Base-by-base conservation (phyloP, 2,888 invertebrate species). In the Lasioglossum zephyrum region DNA sequence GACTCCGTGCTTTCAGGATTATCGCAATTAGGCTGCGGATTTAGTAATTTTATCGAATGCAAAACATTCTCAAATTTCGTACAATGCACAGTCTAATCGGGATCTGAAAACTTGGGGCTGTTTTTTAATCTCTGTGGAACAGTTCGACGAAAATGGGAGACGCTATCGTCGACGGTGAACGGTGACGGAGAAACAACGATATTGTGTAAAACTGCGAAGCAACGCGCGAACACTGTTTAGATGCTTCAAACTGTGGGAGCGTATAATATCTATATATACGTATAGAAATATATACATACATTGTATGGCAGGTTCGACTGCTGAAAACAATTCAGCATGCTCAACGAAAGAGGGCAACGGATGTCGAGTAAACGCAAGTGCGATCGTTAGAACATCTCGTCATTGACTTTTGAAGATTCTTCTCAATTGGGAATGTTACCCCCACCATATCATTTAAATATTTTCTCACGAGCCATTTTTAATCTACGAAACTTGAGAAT, bases 231-330 rank as follows among this genome's bases (percentile, higher is more conserved):
- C 53, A 73, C 49, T 13, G 49, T 76, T 70, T 53, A 26, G 72
- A 81, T 76, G 73, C 31, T 77, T 76, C 63, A 66, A 79, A 84
- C 41, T 79, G 83, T 74, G 73, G 57, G 73, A 82, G 74, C 77
- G 77, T 66, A 39, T 53, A 69, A 81, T 78, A 85, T 79, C 47
- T 77, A 57, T 74, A 69, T 73, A 77, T 77, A 79, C 57, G 70
- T 63, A 66, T 80, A 78, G 69, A 82, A 72, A 85, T 85, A 72
- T 79, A 78, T 84, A 81, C 76, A 78, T 82, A 80, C 76, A 84
- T 78, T 63, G 49, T 85, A 86, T 88, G 89, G 88, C 88, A 89
- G 88, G 82, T 84, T 90, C 75, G 78, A 80, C 87, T 78, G 81
- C 85, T 90, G 85, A 81, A 81, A 79, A 82, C 60, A 73, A 85